Conservation (phyloP, 2,113 vertebrate genomes). For the Panthera uncia region DNA sequence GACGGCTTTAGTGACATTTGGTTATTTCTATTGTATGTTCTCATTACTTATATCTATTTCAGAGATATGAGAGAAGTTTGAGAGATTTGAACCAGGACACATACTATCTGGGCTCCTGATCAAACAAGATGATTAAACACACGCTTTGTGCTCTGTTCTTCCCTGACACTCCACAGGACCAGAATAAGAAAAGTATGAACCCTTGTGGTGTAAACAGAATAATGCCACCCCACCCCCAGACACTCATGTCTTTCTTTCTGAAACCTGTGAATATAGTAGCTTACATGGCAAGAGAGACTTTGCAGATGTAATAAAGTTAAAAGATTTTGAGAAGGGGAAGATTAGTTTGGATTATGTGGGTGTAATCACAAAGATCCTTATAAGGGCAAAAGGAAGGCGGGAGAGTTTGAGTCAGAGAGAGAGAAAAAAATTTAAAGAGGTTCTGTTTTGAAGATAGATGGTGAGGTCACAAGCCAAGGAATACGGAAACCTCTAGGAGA, state of each 20-base stretch:
- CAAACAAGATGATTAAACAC: slow-evolving; percentile 2
- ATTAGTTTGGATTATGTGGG: not conserved
- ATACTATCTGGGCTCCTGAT: not conserved
- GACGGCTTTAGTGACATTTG: not conserved
- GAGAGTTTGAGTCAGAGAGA: not conserved
- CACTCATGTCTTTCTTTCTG: not conserved
- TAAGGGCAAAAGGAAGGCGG: not conserved
- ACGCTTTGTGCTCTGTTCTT: not conserved
- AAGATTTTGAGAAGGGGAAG: not conserved
- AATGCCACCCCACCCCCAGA: not conserved
- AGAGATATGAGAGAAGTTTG: not conserved
- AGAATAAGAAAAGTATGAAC: not conserved
- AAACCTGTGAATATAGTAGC: not conserved
- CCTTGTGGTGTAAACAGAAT: not conserved
- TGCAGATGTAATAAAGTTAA: not conserved
- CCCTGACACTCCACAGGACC: not conserved
- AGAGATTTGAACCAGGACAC: not conserved
- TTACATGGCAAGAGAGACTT: not conserved
- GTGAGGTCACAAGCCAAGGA: not conserved
- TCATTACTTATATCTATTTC: not conserved
- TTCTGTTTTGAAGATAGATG: not conserved
- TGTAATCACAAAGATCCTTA: not conserved
- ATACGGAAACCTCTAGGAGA: not conserved
- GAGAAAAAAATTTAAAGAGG: not conserved
- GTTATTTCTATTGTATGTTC: not conserved